phyloP scores from a whole-genome alignment of 2,797 vertebrate genomes.

The Coccyzus lansbergi region DNA sequence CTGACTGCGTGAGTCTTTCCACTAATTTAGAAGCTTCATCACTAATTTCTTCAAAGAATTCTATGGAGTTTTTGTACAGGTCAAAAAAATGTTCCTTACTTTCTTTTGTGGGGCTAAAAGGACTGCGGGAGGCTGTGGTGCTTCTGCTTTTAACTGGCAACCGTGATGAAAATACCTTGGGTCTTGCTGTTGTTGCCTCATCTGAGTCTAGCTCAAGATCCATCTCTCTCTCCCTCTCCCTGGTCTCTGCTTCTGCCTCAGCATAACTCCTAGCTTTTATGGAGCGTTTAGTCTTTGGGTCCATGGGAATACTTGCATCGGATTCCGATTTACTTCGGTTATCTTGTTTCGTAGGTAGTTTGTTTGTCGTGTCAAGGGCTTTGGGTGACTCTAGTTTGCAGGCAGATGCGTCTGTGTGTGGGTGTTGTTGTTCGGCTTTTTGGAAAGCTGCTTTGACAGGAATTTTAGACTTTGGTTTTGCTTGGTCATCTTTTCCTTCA shows the following conservation, averaged over 20 bases:
- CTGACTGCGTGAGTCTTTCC: slow-evolving; percentile 90
- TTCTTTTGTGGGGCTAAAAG: slow-evolving; percentile 80
- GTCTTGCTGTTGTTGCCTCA: slow-evolving; percentile 78
- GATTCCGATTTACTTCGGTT: slow-evolving; percentile 91
- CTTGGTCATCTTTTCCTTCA: slow-evolving; percentile 76
- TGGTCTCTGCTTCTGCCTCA: slow-evolving; percentile 81
- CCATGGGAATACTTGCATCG: slow-evolving; percentile 82
- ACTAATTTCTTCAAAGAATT: slow-evolving; percentile 96
- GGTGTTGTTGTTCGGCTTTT: slow-evolving; percentile 73
- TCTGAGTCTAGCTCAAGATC: slow-evolving; percentile 75
- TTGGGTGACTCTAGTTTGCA: slow-evolving; percentile 74
- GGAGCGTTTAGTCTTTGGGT: slow-evolving; percentile 82
- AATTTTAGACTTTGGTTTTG: slow-evolving; percentile 91
- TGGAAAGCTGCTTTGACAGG: slow-evolving; percentile 84
- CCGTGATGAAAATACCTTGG: slow-evolving; percentile 89
- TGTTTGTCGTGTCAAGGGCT: slow-evolving; percentile 73
- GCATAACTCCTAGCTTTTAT: slow-evolving; percentile 87
- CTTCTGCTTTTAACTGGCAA: slow-evolving; percentile 90
- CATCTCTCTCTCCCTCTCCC: slow-evolving; percentile 73
- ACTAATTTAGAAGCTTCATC: slow-evolving; percentile 96
- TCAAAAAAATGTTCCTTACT: slow-evolving; percentile 85
- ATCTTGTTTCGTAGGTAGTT: slow-evolving; percentile 81
- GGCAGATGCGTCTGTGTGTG: slow-evolving; percentile 57
- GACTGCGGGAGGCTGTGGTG: slow-evolving; percentile 69
- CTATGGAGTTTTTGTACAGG: slow-evolving; percentile 87